Conservation (phyloP, 2,888 invertebrate species). For the Congeria kusceri region DNA sequence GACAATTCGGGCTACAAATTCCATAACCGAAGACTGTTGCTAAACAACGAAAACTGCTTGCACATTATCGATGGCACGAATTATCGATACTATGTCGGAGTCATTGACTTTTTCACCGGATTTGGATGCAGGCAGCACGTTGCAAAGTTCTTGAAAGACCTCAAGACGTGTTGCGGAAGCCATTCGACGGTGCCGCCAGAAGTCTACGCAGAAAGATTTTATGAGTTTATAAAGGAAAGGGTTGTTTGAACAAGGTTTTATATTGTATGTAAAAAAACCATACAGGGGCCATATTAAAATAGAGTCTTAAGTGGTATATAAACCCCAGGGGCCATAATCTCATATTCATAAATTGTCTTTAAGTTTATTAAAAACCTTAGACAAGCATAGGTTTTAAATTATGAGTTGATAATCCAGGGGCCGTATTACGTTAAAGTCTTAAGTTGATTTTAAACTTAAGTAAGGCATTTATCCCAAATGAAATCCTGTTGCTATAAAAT, state of each 20-base stretch:
- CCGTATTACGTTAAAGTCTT: too few species aligned
- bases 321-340: too few species aligned
- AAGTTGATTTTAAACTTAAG: too few species aligned
- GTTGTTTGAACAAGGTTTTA: conserved; percentile 23
- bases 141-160: conserved; percentile 72
- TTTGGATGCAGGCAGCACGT: conserved; percentile 73
- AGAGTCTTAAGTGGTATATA: too few species aligned
- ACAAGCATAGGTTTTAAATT: too few species aligned
- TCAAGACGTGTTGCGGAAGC: conserved; percentile 74
- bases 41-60: conserved; percentile 75
- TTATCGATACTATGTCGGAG: conserved; percentile 77
- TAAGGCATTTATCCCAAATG: too few species aligned
- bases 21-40: conserved; percentile 72
- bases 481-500: too few species aligned
- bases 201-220: conserved; percentile 73
- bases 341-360: too few species aligned
- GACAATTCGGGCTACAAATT: conserved; percentile 52
- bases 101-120: conserved; percentile 80
- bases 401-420: too few species aligned
- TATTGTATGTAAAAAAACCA: too few species aligned
- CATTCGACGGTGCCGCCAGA: conserved; percentile 79
- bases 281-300: too few species aligned
- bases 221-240: conserved; percentile 69
- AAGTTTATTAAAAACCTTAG: too few species aligned
- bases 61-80: conserved; percentile 79